These are phyloP conservation scores for Oreonectes daqikongensis DNA, from an alignment of 2,797 vertebrate species.

Conservation along the genomic window DNA sequence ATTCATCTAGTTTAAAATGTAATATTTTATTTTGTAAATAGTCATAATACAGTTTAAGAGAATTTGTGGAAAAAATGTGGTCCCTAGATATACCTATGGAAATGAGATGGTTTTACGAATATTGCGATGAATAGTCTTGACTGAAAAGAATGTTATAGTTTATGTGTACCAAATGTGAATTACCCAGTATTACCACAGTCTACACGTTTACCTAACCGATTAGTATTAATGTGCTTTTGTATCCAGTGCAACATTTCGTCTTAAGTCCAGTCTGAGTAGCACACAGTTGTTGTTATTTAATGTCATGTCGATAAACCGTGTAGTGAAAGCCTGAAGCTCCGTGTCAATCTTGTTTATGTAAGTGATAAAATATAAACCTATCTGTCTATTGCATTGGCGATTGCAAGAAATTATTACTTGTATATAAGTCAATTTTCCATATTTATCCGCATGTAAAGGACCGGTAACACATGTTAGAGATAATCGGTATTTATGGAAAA, in stretches of 20 bases:
- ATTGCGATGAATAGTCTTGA: conserved; percentile 95
- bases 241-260: conserved; percentile 99
- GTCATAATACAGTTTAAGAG: conserved; percentile 92
- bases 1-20: conserved; percentile 92
- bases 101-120: conserved; percentile 82
- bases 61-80: conserved; percentile 93
- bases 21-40: conserved; percentile 99
- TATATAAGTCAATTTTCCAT: conserved; percentile 99
- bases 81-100: conserved; percentile 97
- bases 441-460: conserved; percentile 99
- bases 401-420: conserved; percentile 92
- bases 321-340: conserved; percentile 99
- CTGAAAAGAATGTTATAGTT: conserved; percentile 99
- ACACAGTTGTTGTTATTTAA: conserved; percentile 99
- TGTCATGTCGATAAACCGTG: conserved; percentile 99
- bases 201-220: conserved; percentile 98
- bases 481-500: conserved; percentile 99
- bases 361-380: conserved; percentile 97
- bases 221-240: conserved; percentile 99
- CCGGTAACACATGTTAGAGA: conserved; percentile 97
- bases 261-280: conserved; percentile 99
- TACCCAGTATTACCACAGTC: conserved; percentile 99
- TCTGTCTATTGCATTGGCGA: conserved; percentile 96
- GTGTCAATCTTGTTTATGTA: conserved; percentile 99
- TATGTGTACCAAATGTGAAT: conserved; percentile 99